Base-by-base conservation (phyloP, 2,888 invertebrate genomes). In the Melanargia galathea region DNA sequence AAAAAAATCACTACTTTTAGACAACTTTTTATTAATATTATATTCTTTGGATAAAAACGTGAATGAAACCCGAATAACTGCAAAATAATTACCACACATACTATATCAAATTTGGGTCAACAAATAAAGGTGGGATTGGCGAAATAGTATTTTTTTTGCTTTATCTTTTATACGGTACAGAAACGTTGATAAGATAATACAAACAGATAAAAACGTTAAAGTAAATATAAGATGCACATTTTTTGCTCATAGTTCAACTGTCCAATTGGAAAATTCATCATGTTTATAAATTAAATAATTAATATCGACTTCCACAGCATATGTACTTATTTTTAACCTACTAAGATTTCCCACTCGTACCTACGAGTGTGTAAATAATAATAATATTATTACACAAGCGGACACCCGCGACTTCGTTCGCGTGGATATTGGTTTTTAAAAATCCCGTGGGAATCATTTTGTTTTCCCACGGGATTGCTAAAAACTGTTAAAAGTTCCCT, bases 201-300 rank as follows among this genome's bases (percentile, higher is more conserved):
- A 73, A 67, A 73, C 71, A 78, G 88, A 87, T 88, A 88, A 86
- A 82, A 75, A 75, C 73, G 76, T 75, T 80, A 80, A 85, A 82
- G 85, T 86, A 87, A 89, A 88, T 86, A 88, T 77, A 79, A 85
- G 82, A 86, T 90, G 90, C 90, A 88, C 84, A 87, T 85, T 86
- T 81, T 81, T 81, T 71, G 74, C 74, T 70, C 83, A 82, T 84
- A 85, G 71, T 75, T 73, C 65, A 66, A 62, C 30, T 38, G 33
- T 55, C 40, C 54, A 54, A 33, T 40, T 58, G 55, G 38, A 49
- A 64, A 62, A 68, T 60, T 79, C 78, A 78, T 78, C 79, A 80
- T 78, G 30, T 48, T 26, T 48, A 24, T 24, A n/a, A 48, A 20
- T 11, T 46, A 46, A 10, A n/a, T n/a, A n/a, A n/a, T n/a, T n/a